Conservation (phyloP, 2,113 vertebrate species). For the Harpagus bidentatus region DNA sequence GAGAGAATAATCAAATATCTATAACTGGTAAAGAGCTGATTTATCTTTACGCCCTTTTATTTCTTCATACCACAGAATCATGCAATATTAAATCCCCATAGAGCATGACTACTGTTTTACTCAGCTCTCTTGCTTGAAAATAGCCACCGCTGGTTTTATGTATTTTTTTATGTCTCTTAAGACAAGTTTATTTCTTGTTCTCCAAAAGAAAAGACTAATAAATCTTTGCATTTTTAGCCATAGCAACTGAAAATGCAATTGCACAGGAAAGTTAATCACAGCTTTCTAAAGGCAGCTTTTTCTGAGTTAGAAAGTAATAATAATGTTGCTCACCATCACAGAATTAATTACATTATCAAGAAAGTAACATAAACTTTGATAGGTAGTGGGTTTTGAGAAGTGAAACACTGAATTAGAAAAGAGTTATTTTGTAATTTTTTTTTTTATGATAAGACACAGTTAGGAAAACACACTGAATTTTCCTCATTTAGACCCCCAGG, state of each 20-base stretch:
- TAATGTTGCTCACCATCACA: neutral
- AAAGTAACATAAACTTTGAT: neutral
- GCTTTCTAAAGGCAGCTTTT: neutral
- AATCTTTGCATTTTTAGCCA: neutral
- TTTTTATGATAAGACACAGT: neutral
- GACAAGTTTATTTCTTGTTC: neutral
- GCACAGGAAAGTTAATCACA: neutral
- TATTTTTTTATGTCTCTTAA: neutral
- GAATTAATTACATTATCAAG: neutral
- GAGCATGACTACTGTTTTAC: rapidly evolving
- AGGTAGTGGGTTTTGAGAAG: neutral
- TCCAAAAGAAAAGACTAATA: neutral
- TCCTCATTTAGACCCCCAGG: neutral
- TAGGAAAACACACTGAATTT: neutral
- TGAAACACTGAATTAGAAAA: neutral
- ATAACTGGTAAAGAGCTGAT: neutral
- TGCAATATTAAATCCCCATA: rapidly evolving
- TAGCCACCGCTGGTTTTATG: neutral
- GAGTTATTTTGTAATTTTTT: neutral
- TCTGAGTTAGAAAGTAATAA: neutral
- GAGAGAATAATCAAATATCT: neutral
- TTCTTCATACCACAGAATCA: neutral
- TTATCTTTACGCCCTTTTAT: neutral
- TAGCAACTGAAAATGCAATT: neutral
- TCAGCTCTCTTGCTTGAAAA: neutral